phyloP scores from a whole-genome alignment of 2,113 vertebrate genomes.

The Lipotes vexillifer region DNA sequence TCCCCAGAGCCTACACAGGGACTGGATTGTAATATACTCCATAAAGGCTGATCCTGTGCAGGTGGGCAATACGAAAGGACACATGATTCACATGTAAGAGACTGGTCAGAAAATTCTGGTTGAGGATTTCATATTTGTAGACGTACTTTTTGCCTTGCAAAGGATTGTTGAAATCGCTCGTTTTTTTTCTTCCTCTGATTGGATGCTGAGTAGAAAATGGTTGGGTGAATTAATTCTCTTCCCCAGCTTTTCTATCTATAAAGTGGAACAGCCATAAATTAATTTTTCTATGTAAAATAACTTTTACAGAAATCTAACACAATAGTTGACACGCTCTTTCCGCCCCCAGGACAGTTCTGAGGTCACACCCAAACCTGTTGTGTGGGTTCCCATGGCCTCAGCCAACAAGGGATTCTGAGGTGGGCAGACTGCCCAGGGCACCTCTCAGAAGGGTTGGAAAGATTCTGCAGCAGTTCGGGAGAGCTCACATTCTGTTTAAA shows the following conservation, averaged over 20 bases:
- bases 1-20: neutral
- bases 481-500: neutral
- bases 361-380: neutral
- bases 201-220: neutral
- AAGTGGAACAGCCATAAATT: neutral
- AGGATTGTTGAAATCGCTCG: neutral
- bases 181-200: neutral
- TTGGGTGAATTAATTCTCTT: neutral
- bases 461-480: neutral
- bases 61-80: neutral
- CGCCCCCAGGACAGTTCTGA: neutral
- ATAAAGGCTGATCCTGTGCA: neutral
- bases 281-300: neutral
- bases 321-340: neutral
- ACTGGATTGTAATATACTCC: neutral
- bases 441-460: neutral
- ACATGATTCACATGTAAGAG: neutral
- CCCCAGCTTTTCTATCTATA: neutral
- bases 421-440: no score
- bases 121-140: neutral
- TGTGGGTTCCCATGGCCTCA: neutral
- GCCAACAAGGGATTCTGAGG: neutral
- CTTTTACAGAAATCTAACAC: neutral
- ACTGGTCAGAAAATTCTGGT: neutral
- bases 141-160: neutral